phyloP scores from a whole-genome alignment of 1,140 invertebrate species.

The Pseudomyrmex cubaensis region DNA sequence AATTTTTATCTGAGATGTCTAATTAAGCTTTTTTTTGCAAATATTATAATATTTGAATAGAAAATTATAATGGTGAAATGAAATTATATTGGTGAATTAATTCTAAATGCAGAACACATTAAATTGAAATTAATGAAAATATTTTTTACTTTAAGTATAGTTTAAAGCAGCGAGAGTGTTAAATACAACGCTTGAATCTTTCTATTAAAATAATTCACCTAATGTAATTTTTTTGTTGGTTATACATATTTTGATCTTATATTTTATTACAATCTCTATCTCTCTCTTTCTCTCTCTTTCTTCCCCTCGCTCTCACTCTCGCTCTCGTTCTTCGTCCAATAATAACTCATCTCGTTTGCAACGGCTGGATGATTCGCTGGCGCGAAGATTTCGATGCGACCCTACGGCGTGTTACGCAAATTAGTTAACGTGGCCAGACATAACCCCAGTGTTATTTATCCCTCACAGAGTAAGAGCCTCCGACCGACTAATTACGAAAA shows the following conservation, averaged over 20 bases:
- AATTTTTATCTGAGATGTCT: not conserved
- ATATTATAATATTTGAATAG: not conserved
- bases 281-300: not conserved
- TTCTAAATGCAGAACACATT: not conserved
- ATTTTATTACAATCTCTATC: not conserved
- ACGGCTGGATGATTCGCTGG: slow-evolving; percentile 45
- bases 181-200: not conserved
- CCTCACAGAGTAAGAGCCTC: not conserved
- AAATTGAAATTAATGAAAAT: not conserved
- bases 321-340: too few relatives aligned
- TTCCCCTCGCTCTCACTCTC: not conserved
- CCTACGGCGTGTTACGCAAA: slow-evolving; percentile 70
- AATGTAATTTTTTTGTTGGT: too few relatives aligned
- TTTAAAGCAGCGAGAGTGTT: not conserved
- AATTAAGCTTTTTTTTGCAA: not conserved
- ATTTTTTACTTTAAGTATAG: too few relatives aligned
- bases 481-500: slow-evolving; percentile 72
- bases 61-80: too few relatives aligned
- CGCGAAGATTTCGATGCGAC: slow-evolving; percentile 40
- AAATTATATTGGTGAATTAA: not conserved
- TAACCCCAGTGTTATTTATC: slow-evolving; percentile 60
- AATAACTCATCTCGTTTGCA: slow-evolving; percentile 44
- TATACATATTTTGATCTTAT: not conserved
- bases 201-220: not conserved
- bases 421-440: slow-evolving; percentile 59